phyloP scores from a whole-genome alignment of 2,888 invertebrate species.

The Melanchra persicariae region DNA sequence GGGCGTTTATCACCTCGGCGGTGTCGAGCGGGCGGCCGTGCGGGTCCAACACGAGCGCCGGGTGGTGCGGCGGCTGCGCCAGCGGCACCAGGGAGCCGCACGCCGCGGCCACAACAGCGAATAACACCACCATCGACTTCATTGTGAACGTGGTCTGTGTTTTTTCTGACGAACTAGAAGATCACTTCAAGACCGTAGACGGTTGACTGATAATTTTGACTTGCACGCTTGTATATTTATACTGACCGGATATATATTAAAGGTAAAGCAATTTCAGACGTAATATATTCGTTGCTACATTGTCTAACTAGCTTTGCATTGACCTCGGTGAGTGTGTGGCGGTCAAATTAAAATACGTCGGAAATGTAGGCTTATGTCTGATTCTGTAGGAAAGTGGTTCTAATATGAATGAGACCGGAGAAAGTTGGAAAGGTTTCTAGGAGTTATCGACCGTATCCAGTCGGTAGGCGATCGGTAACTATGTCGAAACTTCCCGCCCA shows the following conservation, averaged over 20 bases:
- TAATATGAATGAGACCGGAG: neutral
- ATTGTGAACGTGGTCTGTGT: conserved; percentile 79
- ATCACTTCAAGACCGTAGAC: conserved; percentile 82
- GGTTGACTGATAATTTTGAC: conserved; percentile 70
- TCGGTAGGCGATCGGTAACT: no score
- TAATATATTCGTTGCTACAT: conserved; percentile 70
- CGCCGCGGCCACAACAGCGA: conserved; percentile 91
- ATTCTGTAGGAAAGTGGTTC: neutral
- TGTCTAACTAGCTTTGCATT: conserved; percentile 87
- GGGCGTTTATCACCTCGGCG: conserved; percentile 87
- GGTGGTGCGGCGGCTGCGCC: conserved; percentile 87
- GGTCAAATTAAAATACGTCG: conserved; percentile 68
- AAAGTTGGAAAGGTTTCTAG: conserved; percentile 1
- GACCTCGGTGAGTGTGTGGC: conserved; percentile 84
- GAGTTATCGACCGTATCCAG: no score
- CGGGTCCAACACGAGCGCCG: conserved; percentile 86
- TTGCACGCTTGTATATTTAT: conserved; percentile 82
- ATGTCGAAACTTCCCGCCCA: no score
- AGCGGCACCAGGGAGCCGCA: conserved; percentile 88
- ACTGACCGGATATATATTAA: conserved; percentile 87
- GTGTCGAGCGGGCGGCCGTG: conserved; percentile 88
- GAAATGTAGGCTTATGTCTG: conserved; percentile 25
- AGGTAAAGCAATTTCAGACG: conserved; percentile 77
- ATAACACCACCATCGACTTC: conserved; percentile 91
- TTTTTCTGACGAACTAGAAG: conserved; percentile 80